phyloP scores from a whole-genome alignment of 2,797 vertebrate genomes.

The Lophius americanus region DNA sequence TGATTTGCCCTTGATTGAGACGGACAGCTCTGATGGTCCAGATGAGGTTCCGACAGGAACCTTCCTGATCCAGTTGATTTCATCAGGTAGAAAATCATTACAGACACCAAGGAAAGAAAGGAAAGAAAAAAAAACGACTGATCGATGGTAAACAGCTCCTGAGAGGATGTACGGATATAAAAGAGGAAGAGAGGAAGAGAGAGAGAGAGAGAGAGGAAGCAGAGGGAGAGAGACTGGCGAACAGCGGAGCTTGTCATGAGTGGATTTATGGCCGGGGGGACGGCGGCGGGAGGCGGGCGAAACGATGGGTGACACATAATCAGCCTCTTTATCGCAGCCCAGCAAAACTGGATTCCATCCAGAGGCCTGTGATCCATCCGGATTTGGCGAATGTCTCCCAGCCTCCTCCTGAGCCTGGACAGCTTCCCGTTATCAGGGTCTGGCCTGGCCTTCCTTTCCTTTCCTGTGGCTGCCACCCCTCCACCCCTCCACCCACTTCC shows the following conservation, averaged over 20 bases:
- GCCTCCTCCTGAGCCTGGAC: slow-evolving; percentile 74
- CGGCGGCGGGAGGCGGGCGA: slow-evolving; percentile 60
- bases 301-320: slow-evolving; percentile 79
- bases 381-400: slow-evolving; percentile 77
- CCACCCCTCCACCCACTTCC: slow-evolving; percentile 67
- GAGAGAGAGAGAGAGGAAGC: slow-evolving; percentile 36
- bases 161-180: slow-evolving; percentile 49
- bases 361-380: slow-evolving; percentile 81
- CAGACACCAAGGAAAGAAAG: background rate
- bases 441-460: slow-evolving; percentile 68
- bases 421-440: slow-evolving; percentile 73
- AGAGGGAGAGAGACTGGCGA: slow-evolving; percentile 57
- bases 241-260: slow-evolving; percentile 71
- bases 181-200: slow-evolving; percentile 31
- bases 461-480: slow-evolving; percentile 67
- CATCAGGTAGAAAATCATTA: slow-evolving; percentile 9
- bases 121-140: background rate
- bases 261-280: slow-evolving; percentile 75
- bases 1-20: slow-evolving; percentile 10
- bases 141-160: slow-evolving; percentile 31
- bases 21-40: slow-evolving; percentile 22
- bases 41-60: slow-evolving; percentile 25
- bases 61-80: slow-evolving; percentile 15
- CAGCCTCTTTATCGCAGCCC: slow-evolving; percentile 81
- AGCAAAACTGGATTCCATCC: slow-evolving; percentile 80